Percentiles rank a stretch among this genome's conserved stretches.
phyloP scores from a whole-genome alignment of 2,113 vertebrate genomes.

The Pluvianellus socialis region DNA sequence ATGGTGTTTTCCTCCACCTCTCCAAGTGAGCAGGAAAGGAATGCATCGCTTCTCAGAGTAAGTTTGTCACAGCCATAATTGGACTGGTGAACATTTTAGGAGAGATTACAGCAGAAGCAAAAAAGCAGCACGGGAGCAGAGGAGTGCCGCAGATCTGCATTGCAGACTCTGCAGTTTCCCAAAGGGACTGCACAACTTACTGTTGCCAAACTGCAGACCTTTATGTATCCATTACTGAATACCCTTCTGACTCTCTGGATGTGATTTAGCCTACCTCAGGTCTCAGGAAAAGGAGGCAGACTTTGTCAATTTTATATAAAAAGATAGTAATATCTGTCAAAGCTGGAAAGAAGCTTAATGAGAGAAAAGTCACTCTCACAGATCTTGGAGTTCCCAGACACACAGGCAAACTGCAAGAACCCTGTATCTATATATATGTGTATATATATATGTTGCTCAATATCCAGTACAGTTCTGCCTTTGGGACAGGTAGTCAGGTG shows the following conservation, averaged over 20 bases:
- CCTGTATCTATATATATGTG: not conserved
- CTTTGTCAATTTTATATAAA: not conserved
- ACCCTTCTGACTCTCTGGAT: not conserved
- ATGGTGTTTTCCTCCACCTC: not conserved
- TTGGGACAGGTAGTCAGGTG: not conserved
- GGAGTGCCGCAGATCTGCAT: not conserved
- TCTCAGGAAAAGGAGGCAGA: not conserved
- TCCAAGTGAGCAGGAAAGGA: not conserved
- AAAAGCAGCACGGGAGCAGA: not conserved
- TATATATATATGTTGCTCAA: not conserved
- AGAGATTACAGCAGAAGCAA: not conserved
- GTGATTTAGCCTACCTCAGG: not conserved
- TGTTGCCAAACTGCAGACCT: not conserved
- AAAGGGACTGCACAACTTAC: not conserved
- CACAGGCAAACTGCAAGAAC: not conserved
- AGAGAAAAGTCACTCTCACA: not conserved
- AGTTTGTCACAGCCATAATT: not conserved
- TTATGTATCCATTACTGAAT: not conserved
- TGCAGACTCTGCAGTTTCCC: constrained; percentile 29
- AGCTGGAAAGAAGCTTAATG: not conserved
- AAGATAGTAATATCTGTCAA: not conserved
- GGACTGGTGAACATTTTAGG: not conserved
- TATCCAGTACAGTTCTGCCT: not conserved
- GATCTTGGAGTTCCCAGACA: not conserved
- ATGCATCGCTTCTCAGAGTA: not conserved